Evolutionary conservation across 2,113 vertebrate genomes (phyloP).

Genomic region (Sceloporus undulatus): DNA sequence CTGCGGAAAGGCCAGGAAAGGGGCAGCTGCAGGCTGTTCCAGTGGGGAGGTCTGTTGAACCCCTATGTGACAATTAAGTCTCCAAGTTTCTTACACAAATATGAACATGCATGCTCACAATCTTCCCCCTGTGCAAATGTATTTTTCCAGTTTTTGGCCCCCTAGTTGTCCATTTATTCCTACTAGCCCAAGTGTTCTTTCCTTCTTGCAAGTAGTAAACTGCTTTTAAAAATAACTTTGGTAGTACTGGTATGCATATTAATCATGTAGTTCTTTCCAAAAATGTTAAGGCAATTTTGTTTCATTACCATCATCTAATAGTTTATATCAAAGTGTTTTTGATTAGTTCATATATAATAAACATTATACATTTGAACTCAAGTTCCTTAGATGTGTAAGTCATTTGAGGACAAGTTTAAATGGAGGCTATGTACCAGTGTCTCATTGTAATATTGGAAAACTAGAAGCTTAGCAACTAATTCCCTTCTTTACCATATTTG

Average conservation of each 20-base stretch:
- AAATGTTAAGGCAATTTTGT: background rate
- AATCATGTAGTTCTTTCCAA: background rate
- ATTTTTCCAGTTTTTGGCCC: background rate
- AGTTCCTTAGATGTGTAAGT: too few relatives aligned
- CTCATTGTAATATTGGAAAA: background rate
- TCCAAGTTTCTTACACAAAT: background rate
- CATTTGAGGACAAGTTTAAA: background rate
- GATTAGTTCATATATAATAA: background rate
- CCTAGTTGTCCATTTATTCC: background rate
- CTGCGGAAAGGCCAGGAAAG: too few relatives aligned
- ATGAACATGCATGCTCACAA: background rate
- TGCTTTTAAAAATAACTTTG: background rate
- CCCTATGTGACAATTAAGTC: background rate
- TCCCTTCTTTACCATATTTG: too few relatives aligned
- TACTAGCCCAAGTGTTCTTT: background rate
- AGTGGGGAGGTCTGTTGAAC: too few relatives aligned
- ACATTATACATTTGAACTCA: too few relatives aligned
- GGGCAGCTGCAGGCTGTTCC: too few relatives aligned
- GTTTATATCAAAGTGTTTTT: background rate
- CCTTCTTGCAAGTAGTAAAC: background rate
- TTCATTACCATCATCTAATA: background rate
- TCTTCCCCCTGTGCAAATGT: background rate
- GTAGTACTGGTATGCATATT: background rate
- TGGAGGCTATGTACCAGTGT: too few relatives aligned
- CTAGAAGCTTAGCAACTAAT: background rate